Evolutionary conservation across 2,797 vertebrate species (phyloP).

Genomic region (Pterois miles): DNA sequence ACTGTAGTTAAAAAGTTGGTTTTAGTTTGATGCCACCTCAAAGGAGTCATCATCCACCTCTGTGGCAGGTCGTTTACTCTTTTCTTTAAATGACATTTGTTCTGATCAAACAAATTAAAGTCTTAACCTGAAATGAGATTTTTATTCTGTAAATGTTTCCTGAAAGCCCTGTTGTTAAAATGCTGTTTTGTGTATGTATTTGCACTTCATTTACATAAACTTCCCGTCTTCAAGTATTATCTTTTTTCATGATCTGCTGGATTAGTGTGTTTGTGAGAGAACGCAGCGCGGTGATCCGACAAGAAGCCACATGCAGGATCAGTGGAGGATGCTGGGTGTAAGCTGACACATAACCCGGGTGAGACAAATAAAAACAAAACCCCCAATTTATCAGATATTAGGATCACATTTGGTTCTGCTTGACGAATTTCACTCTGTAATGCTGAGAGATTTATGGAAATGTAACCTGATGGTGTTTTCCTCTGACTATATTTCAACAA

Average conservation of each 20-base stretch:
- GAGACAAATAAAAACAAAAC: constrained; percentile 35
- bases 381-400: background rate
- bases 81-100: background rate
- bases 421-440: background rate
- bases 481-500: background rate
- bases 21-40: background rate
- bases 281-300: constrained; percentile 56
- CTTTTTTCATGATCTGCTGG: constrained; percentile 53
- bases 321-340: constrained; percentile 47
- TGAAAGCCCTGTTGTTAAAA: background rate
- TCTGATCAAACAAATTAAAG: background rate
- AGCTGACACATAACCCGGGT: background rate
- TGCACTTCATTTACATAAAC: constrained; percentile 42
- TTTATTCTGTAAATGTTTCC: background rate
- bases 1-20: background rate
- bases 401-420: background rate
- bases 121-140: background rate
- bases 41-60: background rate
- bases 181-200: background rate
- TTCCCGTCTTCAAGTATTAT: constrained; percentile 29
- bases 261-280: constrained; percentile 69
- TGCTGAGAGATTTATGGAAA: background rate
- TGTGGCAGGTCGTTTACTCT: background rate
- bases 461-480: background rate
- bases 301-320: constrained; percentile 66